A percentile compares a stretch with the other conserved stretches of the same genome.
These are phyloP conservation scores for Philhelius pedissequus DNA, from an alignment of 2,888 invertebrate genomes.

Conservation along the genomic window DNA sequence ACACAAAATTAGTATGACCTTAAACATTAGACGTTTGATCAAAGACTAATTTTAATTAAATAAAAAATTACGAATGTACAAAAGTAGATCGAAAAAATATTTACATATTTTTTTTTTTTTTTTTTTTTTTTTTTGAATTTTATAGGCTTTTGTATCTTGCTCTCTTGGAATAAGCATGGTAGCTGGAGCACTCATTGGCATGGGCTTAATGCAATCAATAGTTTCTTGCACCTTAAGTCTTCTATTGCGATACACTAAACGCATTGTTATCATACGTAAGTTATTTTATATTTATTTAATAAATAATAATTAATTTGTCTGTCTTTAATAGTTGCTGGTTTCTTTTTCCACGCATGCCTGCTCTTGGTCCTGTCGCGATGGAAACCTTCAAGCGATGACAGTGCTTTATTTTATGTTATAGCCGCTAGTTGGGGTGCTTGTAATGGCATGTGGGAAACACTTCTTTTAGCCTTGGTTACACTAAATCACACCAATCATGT, in stretches of 20 bases:
- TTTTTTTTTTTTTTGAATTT: slow-evolving; percentile 50
- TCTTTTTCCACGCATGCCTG: slow-evolving; percentile 89
- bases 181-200: slow-evolving; percentile 86
- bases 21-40: too few relatives aligned
- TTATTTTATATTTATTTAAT: slow-evolving; percentile 1
- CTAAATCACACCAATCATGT: slow-evolving; percentile 78
- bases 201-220: slow-evolving; percentile 86
- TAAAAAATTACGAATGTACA: too few relatives aligned
- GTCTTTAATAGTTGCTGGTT: slow-evolving; percentile 84
- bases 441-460: slow-evolving; percentile 91
- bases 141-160: slow-evolving; percentile 91
- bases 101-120: too few relatives aligned
- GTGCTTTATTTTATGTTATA: slow-evolving; percentile 89
- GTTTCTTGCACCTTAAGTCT: slow-evolving; percentile 90
- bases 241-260: slow-evolving; percentile 86
- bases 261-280: slow-evolving; percentile 86
- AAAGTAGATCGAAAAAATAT: too few relatives aligned
- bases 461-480: slow-evolving; percentile 79
- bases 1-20: too few relatives aligned
- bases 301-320: not conserved
- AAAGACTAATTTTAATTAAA: too few relatives aligned
- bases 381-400: slow-evolving; percentile 89
- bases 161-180: slow-evolving; percentile 88
- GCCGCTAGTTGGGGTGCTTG: slow-evolving; percentile 93
- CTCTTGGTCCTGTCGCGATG: slow-evolving; percentile 87